Evolutionary conservation across 2,113 vertebrate species (phyloP).

Genomic region (Desmodus rotundus): DNA sequence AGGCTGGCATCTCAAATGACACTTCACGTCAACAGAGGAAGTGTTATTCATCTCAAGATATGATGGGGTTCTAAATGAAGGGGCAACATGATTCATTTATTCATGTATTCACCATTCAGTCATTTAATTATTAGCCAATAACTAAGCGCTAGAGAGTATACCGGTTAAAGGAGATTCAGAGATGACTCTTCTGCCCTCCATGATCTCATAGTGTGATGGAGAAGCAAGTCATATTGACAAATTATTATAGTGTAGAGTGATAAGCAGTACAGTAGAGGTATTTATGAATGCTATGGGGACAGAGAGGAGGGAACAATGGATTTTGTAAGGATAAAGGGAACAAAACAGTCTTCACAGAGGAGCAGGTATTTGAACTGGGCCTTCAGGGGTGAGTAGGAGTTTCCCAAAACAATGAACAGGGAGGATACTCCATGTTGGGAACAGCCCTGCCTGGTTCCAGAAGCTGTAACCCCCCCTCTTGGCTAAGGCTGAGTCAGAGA

Average conservation of each 20-base stretch:
- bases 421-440: no score
- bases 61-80: not conserved
- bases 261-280: not conserved
- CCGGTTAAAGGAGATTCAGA: not conserved
- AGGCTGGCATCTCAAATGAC: not conserved
- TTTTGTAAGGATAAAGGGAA: not conserved
- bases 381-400: not conserved
- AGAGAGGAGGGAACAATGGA: not conserved
- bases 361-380: not conserved
- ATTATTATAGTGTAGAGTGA: not conserved
- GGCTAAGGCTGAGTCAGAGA: no score
- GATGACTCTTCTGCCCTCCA: rapidly evolving
- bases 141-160: not conserved
- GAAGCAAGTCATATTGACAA: not conserved
- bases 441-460: no score
- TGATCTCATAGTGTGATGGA: not conserved
- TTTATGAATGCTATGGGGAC: not conserved
- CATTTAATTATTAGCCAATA: not conserved
- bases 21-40: not conserved
- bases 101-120: not conserved
- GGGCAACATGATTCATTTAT: not conserved
- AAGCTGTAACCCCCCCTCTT: no score
- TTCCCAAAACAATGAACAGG: not conserved
- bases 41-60: not conserved
- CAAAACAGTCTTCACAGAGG: not conserved